Conservation (phyloP, 2,113 vertebrate species). For the Lepus europaeus region DNA sequence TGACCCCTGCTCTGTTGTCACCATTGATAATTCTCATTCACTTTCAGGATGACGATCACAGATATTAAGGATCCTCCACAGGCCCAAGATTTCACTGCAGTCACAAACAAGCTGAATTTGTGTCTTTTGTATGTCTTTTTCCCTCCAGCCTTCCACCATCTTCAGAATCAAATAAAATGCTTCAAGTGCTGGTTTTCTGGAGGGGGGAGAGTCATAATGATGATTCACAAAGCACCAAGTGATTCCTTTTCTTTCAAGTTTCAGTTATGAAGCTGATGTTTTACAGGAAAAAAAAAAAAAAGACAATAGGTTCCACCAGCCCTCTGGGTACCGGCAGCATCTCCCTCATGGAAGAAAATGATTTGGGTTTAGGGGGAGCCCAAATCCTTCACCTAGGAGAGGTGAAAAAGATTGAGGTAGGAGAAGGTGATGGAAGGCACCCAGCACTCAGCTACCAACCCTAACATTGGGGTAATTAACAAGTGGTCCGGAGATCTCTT, state of each 20-base stretch:
- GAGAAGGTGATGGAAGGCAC: neutral
- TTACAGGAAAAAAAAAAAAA: neutral
- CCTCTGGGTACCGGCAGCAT: neutral
- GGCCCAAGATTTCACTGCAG: neutral
- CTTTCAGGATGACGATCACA: neutral
- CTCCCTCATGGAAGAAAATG: neutral
- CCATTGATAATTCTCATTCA: neutral
- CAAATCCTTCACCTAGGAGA: neutral
- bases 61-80: neutral
- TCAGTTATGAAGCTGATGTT: conserved; percentile 2
- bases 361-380: neutral
- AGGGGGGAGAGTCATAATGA: neutral
- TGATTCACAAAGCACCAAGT: neutral
- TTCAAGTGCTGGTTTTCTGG: neutral
- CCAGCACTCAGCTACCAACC: neutral
- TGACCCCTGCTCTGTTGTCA: neutral
- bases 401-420: neutral
- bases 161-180: conserved; percentile 27
- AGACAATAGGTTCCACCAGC: neutral
- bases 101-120: conserved; percentile 7
- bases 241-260: conserved; percentile 41
- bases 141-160: neutral
- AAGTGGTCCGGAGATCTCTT: neutral
- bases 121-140: conserved; percentile 4
- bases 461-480: neutral